Evolutionary conservation across 2,797 vertebrate genomes (phyloP), one percentile per base, ranked within the genome.

Genomic region (Neopelma chrysocephalum): DNA sequence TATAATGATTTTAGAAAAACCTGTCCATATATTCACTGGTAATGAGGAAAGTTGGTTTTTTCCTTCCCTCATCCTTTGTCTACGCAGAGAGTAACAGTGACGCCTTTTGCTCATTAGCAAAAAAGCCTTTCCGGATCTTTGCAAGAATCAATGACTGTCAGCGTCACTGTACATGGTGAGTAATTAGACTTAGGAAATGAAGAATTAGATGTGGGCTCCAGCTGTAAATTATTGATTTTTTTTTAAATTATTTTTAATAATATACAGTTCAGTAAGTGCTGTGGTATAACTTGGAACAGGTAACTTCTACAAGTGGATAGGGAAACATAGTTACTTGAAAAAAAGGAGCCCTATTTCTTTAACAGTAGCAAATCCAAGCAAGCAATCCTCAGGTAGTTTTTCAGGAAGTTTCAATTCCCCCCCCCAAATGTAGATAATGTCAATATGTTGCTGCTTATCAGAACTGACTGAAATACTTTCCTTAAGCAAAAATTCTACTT

Each of bases 101-200:
- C 0, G 43, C 66, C 47, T 89, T 92, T 93, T 87, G 78, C 90
- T 97, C 92, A 89, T 95, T 96, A 96, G 81, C 68, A 91, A 80
- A 93, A 92, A 96, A 82, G 45, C 81, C 48, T 34, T 96, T 95
- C 94, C 64, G 87, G 95, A 92, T 93, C 90, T 92, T 92, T 87
- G 89, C 68, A 75, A 89, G 81, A 94, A 96, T 96, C 89, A 82
- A 82, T 96, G 90, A 61, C 60, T 85, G 71, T 80, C 60, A 90
- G 81, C 53, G 2, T 82, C 89, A 87, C 78, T 68, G 60, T 73
- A 91, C 82, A 68, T 60, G 70, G 76, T 73, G 83, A 93, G 68
- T 95, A 96, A 97, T 96, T 95, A 87, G 47, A 87, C 58, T 18
- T 80, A 82, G 81, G 88, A 95, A 95, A 96, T 91, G 36, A 96